phyloP scores from a whole-genome alignment of 2,888 invertebrate genomes.

The Unio pictorum region DNA sequence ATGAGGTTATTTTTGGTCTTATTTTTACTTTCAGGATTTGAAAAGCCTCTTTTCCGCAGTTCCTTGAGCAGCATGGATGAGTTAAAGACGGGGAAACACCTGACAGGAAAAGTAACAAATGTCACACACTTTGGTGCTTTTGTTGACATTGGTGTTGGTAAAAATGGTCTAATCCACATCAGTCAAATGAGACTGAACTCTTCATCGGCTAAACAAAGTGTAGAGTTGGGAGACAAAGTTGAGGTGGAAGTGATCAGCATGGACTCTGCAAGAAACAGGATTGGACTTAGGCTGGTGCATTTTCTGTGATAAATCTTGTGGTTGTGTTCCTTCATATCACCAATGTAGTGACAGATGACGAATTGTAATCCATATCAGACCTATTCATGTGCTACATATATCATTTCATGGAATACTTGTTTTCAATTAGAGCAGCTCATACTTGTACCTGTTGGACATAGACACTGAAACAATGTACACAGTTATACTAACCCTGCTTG shows the following conservation, averaged over 20 bases:
- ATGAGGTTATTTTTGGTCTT: not conserved
- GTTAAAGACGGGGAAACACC: slow-evolving; percentile 70
- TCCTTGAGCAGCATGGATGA: slow-evolving; percentile 81
- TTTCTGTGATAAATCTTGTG: slow-evolving; percentile 11
- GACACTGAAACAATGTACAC: too few relatives aligned
- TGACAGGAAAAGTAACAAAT: slow-evolving; percentile 84
- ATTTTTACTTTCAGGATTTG: slow-evolving; percentile 69
- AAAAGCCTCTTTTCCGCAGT: slow-evolving; percentile 83
- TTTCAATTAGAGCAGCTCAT: too few relatives aligned
- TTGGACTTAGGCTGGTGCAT: slow-evolving; percentile 47
- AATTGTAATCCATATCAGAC: too few relatives aligned
- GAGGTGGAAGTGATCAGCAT: slow-evolving; percentile 53
- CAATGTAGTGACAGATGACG: too few relatives aligned
- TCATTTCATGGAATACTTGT: too few relatives aligned
- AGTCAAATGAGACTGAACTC: slow-evolving; percentile 61
- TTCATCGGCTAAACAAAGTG: slow-evolving; percentile 17
- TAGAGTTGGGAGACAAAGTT: slow-evolving; percentile 63
- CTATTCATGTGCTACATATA: too few relatives aligned
- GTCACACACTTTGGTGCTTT: slow-evolving; percentile 93
- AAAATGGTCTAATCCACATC: slow-evolving; percentile 71
- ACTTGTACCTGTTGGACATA: too few relatives aligned
- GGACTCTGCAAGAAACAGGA: slow-evolving; percentile 48
- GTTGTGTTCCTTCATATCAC: too few relatives aligned
- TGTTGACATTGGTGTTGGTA: slow-evolving; percentile 79
- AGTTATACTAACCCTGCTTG: too few relatives aligned